Evolutionary conservation across 1,140 invertebrate species (phyloP), one percentile per base, ranked within the genome.

Genomic region (Dinothrombium tinctorium): DNA sequence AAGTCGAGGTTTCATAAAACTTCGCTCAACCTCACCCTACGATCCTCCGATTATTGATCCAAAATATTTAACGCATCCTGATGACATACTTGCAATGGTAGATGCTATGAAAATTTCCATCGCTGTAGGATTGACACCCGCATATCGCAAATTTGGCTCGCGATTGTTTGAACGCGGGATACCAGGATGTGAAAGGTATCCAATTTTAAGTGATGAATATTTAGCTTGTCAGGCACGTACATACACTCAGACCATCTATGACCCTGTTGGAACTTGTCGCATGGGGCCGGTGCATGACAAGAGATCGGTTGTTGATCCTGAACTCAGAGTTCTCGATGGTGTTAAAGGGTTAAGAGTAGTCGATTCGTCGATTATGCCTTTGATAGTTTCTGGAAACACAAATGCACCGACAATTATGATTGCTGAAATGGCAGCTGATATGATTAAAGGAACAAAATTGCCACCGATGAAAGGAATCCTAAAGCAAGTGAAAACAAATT

Each of bases 341-440:
- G 59, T 83, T 0, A 65, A 68, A 43, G 75, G 75, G 0, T 54
- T 84, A 4, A 61, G 80, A 3, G 79, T 84, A 0, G 72, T 79
- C n/a, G 79, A 84, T 52, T 76, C 74, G 0, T 79, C 75, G 36
- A 76, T 82, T 3, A 77, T 83, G 74, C 79, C 79, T 0, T 75
- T 68, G 45, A 57, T 80, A 26, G 74, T 79, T 0, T 77, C 74
- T 41, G n/a, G n/a, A n/a, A n/a, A n/a, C n/a, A n/a, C n/a, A n/a
- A n/a, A n/a, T n/a, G n/a, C n/a, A n/a, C n/a, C n/a, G n/a, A n/a
- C n/a, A n/a, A n/a, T n/a, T n/a, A n/a, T n/a, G n/a, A n/a, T n/a
- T n/a, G n/a, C n/a, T n/a, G n/a, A n/a, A n/a, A n/a, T n/a, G n/a
- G n/a, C n/a, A n/a, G n/a, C n/a, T n/a, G n/a, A n/a, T n/a, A 57